Evolutionary conservation across 1,140 invertebrate species (phyloP).

Genomic region (Mactra quadrangularis): DNA sequence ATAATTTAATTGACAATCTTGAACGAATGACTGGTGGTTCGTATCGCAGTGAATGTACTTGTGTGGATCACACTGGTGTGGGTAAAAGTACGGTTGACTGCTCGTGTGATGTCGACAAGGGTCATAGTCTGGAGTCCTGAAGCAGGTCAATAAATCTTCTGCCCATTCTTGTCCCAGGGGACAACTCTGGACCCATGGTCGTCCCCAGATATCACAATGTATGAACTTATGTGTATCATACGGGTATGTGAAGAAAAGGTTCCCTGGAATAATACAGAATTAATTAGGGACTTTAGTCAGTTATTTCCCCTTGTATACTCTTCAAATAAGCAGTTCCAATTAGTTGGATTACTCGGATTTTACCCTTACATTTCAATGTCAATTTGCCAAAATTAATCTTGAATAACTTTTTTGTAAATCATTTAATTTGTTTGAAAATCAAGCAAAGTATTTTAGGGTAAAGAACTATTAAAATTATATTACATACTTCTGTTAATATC

Average conservation of each 20-base stretch:
- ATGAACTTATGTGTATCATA: constrained; percentile 63
- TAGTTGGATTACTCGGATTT: no score
- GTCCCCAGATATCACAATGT: constrained; percentile 71
- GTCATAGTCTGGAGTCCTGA: constrained; percentile 13
- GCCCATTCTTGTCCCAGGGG: constrained; percentile 55
- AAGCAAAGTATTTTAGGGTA: no score
- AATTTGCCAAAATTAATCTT: no score
- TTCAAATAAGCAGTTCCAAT: no score
- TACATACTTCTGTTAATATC: no score
- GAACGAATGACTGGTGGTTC: constrained; percentile 38
- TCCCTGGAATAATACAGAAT: constrained; percentile 28
- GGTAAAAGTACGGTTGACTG: constrained; percentile 39
- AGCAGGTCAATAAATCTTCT: constrained; percentile 60
- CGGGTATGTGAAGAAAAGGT: constrained; percentile 63
- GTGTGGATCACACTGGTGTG: constrained; percentile 47
- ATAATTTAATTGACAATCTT: constrained; percentile 37
- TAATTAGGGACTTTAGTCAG: no score
- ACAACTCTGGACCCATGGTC: constrained; percentile 66
- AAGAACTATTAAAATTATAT: no score
- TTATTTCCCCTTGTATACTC: no score
- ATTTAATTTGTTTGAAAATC: no score
- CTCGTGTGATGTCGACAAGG: constrained; percentile 44
- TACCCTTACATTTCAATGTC: no score
- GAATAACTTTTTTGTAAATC: no score
- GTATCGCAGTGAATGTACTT: constrained; percentile 59